Evolutionary conservation across 1,140 invertebrate species (phyloP), one percentile per base, ranked within the genome.

Genomic region (Zaprionus camerounensis): DNA sequence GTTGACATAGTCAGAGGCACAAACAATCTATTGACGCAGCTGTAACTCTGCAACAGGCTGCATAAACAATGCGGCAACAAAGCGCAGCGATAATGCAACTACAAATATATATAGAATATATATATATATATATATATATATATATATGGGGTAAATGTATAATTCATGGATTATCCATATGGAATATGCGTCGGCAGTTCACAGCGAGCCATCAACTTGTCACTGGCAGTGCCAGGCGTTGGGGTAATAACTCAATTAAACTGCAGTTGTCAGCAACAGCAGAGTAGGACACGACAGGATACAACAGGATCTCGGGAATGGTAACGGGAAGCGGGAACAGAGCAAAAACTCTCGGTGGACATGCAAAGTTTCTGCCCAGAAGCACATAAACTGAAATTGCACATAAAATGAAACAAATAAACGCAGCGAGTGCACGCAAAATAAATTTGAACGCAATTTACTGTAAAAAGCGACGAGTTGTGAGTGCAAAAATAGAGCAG

Each of bases 381-480:
- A 36, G 3, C 15, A 34, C 36, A 57, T 61, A 53, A 64, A 72
- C 41, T 36, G 15, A 51, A 76, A 79, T 55, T 71, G 59, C 41
- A 62, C 68, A 71, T 61, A 46, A 71, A 63, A 63, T 67, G 56
- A 68, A 70, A 68, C 64, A 82, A 71, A 75, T 82, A 70, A 82
- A 64, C 49, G 68, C 63, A 67, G 28, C 20, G 68, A 68, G 56
- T 44, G 26, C 15, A 71, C 59, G 56, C 56, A 31, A 78, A 61
- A 76, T 55, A 82, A 80, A 64, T 87, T 83, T 71, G 67, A 68
- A 83, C 71, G 85, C 81, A 88, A 78, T 83, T 82, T 83, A 65
- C 61, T 64, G 41, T 65, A 69, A 63, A 76, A 36, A 58, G 49
- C 28, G 13, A 7, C 7, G 20, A 51, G 46, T 51, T 51, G 46